Conservation (phyloP, 2,888 invertebrate genomes). For the Apotomis turbidana region DNA sequence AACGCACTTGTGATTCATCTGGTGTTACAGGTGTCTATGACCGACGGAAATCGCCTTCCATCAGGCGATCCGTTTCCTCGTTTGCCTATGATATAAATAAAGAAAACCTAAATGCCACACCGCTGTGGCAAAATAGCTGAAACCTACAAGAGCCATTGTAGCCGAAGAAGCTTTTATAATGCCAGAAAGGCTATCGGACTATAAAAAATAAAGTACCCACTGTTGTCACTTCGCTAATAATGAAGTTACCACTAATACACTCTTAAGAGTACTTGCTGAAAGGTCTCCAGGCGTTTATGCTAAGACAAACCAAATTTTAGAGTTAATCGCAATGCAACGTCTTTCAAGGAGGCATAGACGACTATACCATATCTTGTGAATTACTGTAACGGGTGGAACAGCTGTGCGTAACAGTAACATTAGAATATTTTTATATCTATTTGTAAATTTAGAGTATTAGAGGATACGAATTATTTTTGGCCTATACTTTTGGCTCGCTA, state of each 20-base stretch:
- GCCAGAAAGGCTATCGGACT: neutral
- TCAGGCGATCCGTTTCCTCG: no score
- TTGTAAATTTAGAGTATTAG: no score
- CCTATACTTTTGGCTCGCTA: no score
- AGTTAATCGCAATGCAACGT: neutral
- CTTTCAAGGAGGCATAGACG: neutral
- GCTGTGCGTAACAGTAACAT: no score
- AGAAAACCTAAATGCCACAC: neutral
- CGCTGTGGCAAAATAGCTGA: neutral
- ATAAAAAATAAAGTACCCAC: slow-evolving; percentile 7
- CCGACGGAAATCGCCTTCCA: no score
- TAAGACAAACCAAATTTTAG: slow-evolving; percentile 16
- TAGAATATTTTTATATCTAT: no score
- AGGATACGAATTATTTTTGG: no score
- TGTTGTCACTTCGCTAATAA: slow-evolving; percentile 10
- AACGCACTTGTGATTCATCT: no score
- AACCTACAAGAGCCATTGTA: neutral
- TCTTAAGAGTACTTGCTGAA: slow-evolving; percentile 7
- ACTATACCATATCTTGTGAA: neutral
- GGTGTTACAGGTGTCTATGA: no score
- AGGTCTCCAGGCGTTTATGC: slow-evolving; percentile 5
- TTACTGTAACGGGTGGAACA: neutral
- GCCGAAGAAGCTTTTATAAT: slow-evolving; percentile 3
- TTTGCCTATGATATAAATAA: neutral
- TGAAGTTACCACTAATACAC: neutral